phyloP scores from a whole-genome alignment of 92 coral and sea anemone species.

The Palythoa grandis region DNA sequence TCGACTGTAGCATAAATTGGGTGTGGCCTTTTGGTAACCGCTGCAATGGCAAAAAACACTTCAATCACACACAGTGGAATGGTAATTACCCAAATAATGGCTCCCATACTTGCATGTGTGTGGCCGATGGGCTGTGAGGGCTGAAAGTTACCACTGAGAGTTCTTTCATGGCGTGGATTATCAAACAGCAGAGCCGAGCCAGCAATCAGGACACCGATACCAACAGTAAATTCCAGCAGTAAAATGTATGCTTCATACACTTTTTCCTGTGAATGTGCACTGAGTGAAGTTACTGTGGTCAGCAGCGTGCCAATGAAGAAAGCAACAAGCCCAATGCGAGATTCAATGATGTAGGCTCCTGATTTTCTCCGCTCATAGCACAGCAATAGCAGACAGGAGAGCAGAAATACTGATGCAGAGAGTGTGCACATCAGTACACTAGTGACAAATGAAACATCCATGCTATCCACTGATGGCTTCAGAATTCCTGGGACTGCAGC shows the following conservation, averaged over 20 bases:
- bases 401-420: conserved; percentile 56
- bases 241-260: conserved; percentile 69
- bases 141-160: conserved; percentile 58
- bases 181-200: conserved; percentile 72
- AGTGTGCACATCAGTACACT: conserved; percentile 67
- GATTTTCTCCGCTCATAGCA: conserved; percentile 59
- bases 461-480: background rate
- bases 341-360: conserved; percentile 69
- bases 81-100: conserved; percentile 77
- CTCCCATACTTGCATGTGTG: conserved; percentile 74
- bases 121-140: conserved; percentile 75
- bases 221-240: conserved; percentile 43
- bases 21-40: conserved; percentile 67
- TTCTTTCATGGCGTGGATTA: conserved; percentile 61
- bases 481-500: background rate
- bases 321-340: conserved; percentile 70
- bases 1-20: conserved; percentile 59
- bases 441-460: conserved; percentile 60
- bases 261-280: conserved; percentile 48
- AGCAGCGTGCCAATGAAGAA: conserved; percentile 82
- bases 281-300: conserved; percentile 73
- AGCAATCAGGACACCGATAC: conserved; percentile 47
- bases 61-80: conserved; percentile 71
- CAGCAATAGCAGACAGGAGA: conserved; percentile 57
- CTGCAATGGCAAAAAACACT: conserved; percentile 82